Evolutionary conservation across 1,140 invertebrate species (phyloP), one percentile per base, ranked within the genome.

Genomic region (Hycleus cichorii): DNA sequence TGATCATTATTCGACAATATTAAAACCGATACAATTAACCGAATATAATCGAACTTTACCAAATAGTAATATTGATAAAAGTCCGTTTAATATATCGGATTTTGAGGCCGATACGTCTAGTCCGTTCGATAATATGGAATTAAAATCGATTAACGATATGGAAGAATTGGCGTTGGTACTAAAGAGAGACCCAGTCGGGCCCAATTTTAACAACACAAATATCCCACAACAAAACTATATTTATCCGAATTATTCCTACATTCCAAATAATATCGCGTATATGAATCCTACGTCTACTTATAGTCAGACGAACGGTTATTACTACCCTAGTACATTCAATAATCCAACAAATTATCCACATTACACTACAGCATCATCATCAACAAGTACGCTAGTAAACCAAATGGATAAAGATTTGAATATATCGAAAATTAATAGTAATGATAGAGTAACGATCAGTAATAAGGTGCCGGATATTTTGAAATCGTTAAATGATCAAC

Each of bases 131-230:
- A 90, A 91, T 77, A 84, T 93, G 74, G 90, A 91, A 77, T 71
- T 94, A 27, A 92, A 93, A 75, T 91, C 89, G 39, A 89, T 94
- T 43, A 93, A 94, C 75, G 90, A 93, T 72, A 83, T 93, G 77
- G 90, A 92, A 73, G 84, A 91, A 72, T 75, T 94, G 45, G 89
- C 89, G 4, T 84, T 89, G 73, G 82, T 88, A 26, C 64, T 83
- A 44, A 77, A 81, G 59, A 74, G 63, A 45, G 64, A 67, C 3
- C 24, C 32, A 55, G 27, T 42, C 2, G 18, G 18, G 18, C 18
- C 18, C 18, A 42, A 42, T 52, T 40, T 18, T 45, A 38, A 44
- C 39, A 50, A 27, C n/a, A 47, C 51, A 38, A 26, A 18, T 18
- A 18, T 18, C 18, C 38, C 10, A 1, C 46, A 47, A 47, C 46